These are phyloP conservation scores for Pipistrellus kuhlii DNA, from an alignment of 2,797 vertebrate species.

Conservation along the genomic window DNA sequence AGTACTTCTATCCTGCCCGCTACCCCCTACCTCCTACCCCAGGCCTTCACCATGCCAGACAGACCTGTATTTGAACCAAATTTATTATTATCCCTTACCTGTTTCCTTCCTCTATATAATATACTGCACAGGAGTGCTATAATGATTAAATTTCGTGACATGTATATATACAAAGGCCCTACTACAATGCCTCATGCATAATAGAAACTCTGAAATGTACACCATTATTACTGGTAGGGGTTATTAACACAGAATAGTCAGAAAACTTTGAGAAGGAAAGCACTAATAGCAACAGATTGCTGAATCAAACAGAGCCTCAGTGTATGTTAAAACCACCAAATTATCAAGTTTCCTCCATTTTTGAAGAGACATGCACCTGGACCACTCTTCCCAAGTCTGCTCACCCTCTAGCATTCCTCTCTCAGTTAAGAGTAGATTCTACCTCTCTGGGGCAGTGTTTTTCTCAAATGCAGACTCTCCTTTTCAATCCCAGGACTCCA, in stretches of 20 bases:
- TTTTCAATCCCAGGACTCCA: neutral
- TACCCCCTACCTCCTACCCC: too few relatives aligned
- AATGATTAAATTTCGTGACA: neutral
- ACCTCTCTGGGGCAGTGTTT: neutral
- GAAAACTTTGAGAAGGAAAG: constrained; percentile 22
- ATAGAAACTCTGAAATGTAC: constrained; percentile 22
- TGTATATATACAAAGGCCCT: neutral
- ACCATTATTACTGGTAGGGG: neutral
- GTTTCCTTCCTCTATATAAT: constrained; percentile 30
- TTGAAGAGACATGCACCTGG: constrained; percentile 5
- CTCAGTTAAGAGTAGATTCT: neutral
- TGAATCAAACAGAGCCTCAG: constrained; percentile 10
- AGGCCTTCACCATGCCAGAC: neutral
- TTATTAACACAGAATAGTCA: neutral
- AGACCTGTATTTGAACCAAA: neutral
- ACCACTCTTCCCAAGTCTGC: constrained; percentile 21
- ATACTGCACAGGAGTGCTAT: neutral
- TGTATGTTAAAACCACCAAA: neutral
- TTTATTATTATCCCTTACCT: constrained; percentile 32
- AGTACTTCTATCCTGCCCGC: too few relatives aligned
- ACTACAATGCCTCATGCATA: neutral
- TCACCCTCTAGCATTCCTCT: neutral
- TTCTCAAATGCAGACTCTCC: constrained; percentile 40
- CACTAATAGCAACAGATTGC: neutral
- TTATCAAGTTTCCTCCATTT: neutral